Percentiles rank a stretch among this genome's conserved stretches.
Evolutionary conservation across 1,140 invertebrate species (phyloP).

Genomic region (Rhysida immarginata): DNA sequence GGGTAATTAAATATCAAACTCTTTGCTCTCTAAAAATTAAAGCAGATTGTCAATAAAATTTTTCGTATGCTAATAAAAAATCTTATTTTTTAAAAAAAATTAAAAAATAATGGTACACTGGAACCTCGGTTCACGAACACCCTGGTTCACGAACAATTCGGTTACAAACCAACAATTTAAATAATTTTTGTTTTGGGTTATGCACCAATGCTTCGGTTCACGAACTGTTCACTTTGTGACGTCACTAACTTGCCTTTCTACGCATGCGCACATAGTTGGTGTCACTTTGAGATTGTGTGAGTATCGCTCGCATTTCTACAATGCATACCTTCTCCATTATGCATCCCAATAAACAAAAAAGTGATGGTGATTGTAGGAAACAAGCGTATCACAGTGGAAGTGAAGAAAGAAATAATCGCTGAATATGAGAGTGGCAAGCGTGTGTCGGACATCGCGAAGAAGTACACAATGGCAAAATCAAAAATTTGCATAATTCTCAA

Average conservation of each 20-base stretch:
- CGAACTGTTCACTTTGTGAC: not conserved
- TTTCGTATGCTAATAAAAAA: too few relatives aligned
- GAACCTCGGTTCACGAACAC: too few relatives aligned
- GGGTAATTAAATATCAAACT: too few relatives aligned
- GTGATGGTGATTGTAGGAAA: conserved; percentile 1
- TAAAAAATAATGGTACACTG: too few relatives aligned
- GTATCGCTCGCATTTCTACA: not conserved
- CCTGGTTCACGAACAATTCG: not conserved
- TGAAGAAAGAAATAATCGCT: conserved; percentile 3
- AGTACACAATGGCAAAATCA: conserved; percentile 5
- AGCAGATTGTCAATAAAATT: too few relatives aligned
- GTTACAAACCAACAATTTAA: not conserved
- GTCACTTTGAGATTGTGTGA: not conserved
- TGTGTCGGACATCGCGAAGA: not conserved
- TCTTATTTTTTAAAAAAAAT: too few relatives aligned
- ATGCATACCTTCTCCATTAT: not conserved
- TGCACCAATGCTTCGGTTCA: not conserved
- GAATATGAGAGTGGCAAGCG: conserved; percentile 4
- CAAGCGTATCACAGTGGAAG: conserved; percentile 1
- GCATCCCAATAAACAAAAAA: not conserved
- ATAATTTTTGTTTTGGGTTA: not conserved
- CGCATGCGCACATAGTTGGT: not conserved
- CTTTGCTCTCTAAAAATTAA: too few relatives aligned
- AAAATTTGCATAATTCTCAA: not conserved
- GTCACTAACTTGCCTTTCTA: too few relatives aligned